phyloP scores from a whole-genome alignment of 2,797 vertebrate species.

The Triplophysa bombifrons region DNA sequence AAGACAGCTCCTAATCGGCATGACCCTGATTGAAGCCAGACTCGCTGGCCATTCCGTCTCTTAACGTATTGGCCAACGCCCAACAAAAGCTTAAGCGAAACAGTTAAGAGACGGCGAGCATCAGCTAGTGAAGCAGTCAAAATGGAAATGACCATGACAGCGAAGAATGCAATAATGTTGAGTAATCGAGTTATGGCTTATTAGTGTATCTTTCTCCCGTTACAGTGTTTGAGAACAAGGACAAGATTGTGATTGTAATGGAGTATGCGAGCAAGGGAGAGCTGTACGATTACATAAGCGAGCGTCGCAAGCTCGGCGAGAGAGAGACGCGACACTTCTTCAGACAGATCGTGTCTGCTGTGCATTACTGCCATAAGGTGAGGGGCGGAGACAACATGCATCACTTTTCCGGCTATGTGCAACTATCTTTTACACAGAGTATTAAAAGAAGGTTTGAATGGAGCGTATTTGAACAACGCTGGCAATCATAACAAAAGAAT shows the following conservation, averaged over 20 bases:
- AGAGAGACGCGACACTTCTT: conserved; percentile 97
- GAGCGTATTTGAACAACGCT: neutral
- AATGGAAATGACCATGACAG: conserved; percentile 25
- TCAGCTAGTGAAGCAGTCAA: neutral
- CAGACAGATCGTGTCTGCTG: conserved; percentile 96
- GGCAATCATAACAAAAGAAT: neutral
- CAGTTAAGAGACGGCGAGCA: neutral
- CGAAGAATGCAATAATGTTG: conserved; percentile 33
- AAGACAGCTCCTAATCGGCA: conserved; percentile 40
- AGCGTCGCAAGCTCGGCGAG: conserved; percentile 89
- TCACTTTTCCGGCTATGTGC: neutral
- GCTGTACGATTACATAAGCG: conserved; percentile 97
- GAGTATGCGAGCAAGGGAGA: conserved; percentile 98
- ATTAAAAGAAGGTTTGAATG: too few relatives aligned
- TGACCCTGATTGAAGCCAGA: conserved; percentile 52
- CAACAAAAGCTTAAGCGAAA: conserved; percentile 6
- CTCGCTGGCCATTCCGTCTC: conserved; percentile 43
- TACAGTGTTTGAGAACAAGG: conserved; percentile 98
- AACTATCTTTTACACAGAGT: too few relatives aligned
- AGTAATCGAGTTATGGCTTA: conserved; percentile 23
- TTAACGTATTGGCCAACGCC: conserved; percentile 8
- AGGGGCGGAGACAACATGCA: conserved; percentile 29
- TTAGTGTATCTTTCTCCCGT: conserved; percentile 36
- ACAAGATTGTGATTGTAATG: conserved; percentile 99
- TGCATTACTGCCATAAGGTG: conserved; percentile 99